Percentiles rank a stretch among this genome's conserved stretches.
Conservation (phyloP, 2,797 vertebrate species). For the Lagodon rhomboides region DNA sequence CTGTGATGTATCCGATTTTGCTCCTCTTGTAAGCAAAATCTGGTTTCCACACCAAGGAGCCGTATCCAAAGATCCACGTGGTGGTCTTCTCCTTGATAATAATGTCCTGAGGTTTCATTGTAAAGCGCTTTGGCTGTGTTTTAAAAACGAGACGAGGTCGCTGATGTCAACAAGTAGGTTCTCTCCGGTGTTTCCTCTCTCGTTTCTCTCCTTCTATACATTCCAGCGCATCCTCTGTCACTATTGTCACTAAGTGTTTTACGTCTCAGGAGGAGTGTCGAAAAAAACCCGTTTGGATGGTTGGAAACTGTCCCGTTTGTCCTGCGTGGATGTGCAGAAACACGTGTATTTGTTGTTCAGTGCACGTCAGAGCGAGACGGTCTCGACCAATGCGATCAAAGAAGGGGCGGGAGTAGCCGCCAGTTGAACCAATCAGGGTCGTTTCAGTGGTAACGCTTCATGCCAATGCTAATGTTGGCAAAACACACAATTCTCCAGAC, state of each 20-base stretch:
- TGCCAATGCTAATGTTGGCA: neutral
- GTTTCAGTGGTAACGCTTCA: fast-evolving
- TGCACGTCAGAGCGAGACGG: neutral
- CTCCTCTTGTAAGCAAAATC: constrained; percentile 91
- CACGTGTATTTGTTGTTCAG: constrained; percentile 76
- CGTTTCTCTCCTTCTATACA: constrained; percentile 9
- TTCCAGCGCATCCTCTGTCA: neutral
- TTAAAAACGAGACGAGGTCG: constrained; percentile 8
- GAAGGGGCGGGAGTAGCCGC: constrained; percentile 35
- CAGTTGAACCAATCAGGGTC: constrained; percentile 65
- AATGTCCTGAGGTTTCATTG: constrained; percentile 78
- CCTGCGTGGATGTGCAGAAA: constrained; percentile 4
- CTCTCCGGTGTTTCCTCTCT: constrained; percentile 34
- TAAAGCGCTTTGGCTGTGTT: constrained; percentile 2
- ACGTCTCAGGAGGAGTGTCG: neutral
- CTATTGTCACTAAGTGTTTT: neutral
- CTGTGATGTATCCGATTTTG: constrained; percentile 90
- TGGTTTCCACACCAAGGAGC: constrained; percentile 95
- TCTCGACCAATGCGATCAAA: constrained; percentile 69
- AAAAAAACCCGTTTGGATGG: neutral
- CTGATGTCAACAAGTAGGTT: constrained; percentile 54
- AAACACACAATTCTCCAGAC: neutral
- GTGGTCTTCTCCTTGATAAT: constrained; percentile 66
- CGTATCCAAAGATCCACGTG: constrained; percentile 96
- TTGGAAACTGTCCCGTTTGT: neutral